These are phyloP conservation scores for Bambusicola thoracicus DNA, from an alignment of 2,113 vertebrate species.

Conservation along the genomic window DNA sequence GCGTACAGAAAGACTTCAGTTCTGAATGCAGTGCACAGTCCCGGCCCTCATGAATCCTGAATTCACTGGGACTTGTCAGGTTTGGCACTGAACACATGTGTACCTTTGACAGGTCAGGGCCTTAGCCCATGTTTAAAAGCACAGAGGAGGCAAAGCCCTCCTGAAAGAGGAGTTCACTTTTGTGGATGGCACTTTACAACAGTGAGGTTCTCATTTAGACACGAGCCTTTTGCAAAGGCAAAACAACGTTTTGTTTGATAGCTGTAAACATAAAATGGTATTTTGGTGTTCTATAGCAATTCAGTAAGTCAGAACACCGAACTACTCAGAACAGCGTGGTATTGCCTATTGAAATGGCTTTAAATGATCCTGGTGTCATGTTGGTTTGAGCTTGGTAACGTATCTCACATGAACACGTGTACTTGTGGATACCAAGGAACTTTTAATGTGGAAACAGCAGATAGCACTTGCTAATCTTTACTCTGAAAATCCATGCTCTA, in stretches of 20 bases:
- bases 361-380: background rate
- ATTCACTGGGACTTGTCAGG: background rate
- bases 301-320: background rate
- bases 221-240: too few species aligned
- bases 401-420: rapidly evolving
- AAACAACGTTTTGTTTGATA: background rate
- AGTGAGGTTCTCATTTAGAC: background rate
- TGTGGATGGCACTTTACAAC: too few species aligned
- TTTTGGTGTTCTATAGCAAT: background rate
- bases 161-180: background rate
- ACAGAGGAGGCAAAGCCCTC: rapidly evolving
- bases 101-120: background rate
- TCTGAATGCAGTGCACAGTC: background rate
- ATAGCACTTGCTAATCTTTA: background rate
- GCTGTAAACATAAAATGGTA: background rate
- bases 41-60: background rate
- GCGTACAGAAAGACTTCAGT: background rate
- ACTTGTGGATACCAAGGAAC: background rate
- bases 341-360: background rate
- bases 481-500: background rate
- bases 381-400: background rate
- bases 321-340: background rate
- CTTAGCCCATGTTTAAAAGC: background rate
- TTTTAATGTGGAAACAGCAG: rapidly evolving
- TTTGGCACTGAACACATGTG: background rate